Base-by-base conservation (phyloP, 2,888 invertebrate genomes). In the Dolichopus griseipennis region DNA sequence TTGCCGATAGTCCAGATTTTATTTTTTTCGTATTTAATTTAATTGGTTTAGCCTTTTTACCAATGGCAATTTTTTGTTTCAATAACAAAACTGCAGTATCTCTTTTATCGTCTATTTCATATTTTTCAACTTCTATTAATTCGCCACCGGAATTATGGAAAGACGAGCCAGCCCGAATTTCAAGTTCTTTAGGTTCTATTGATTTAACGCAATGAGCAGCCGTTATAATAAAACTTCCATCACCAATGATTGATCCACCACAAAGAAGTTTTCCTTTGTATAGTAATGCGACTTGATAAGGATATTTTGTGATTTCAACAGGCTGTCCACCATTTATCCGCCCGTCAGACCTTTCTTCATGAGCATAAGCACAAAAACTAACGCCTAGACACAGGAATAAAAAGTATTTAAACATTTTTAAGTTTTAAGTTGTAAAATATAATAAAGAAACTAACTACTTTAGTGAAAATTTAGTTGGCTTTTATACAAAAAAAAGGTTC, bases 131-230 rank as follows among this genome's bases (percentile, higher is more conserved):
- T 9, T 52, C n/a, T 6, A 65, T 33, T 21, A 65, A 22, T 62
- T 66, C 63, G 12, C 67, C 70, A 15, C 70, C 68, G 21, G 52
- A 21, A 10, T 37, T 73, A 64, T 74, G 78, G 52, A 76, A 80
- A 0, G 83, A 80, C 1, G 85, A 84, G 0, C 86, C 86, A 7
- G 81, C 85, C 12, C 66, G 27, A 1, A 70, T 63, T 21, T 21
- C 6, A 21, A 61, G n/a, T 4, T 34, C 63, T 12, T 15, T 8
- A 10, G 20, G 15, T 10, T 20, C 20, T 10, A 67, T 22, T 3
- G 79, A 79, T 41, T 73, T 70, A 61, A 84, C 75, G 72, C 85
- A 86, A 73, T 86, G 85, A 3, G 85, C 85, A n/a, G 85, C 85
- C 1, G 85, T 85, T 5, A 85, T 66, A 1, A 83, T 78, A 20